A percentile compares a stretch with the other conserved stretches of the same genome.
These are phyloP conservation scores for Nymphicus hollandicus DNA, from an alignment of 2,113 vertebrate genomes.

Conservation along the genomic window DNA sequence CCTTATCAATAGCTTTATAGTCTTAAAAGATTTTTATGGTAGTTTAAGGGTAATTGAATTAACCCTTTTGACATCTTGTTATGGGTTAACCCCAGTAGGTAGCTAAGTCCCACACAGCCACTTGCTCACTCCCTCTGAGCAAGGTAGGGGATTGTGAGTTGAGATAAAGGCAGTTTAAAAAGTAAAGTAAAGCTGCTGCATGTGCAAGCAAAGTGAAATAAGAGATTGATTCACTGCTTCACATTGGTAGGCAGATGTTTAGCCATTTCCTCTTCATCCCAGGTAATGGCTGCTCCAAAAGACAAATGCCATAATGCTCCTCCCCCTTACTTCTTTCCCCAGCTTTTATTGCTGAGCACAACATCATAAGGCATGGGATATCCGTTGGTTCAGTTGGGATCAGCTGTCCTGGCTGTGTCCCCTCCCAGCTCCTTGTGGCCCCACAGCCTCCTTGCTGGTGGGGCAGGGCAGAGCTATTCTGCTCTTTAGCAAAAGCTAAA, in stretches of 20 bases:
- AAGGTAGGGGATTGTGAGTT: neutral
- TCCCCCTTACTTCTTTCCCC: neutral
- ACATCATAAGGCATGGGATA: rapidly evolving
- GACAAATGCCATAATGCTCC: rapidly evolving
- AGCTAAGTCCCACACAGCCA: neutral
- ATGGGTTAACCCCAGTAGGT: neutral
- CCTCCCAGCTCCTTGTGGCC: neutral
- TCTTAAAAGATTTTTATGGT: neutral
- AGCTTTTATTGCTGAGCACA: rapidly evolving
- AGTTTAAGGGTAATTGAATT: neutral
- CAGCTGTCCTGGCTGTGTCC: neutral
- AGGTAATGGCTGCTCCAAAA: rapidly evolving
- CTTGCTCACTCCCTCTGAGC: neutral
- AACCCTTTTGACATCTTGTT: neutral
- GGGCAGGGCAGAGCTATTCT: rapidly evolving
- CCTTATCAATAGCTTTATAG: neutral
- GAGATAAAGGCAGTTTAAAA: neutral
- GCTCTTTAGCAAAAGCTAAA: neutral
- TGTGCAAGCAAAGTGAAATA: neutral
- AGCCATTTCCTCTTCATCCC: neutral
- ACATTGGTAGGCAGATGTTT: neutral
- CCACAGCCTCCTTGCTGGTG: rapidly evolving
- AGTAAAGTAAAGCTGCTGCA: neutral
- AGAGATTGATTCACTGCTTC: neutral
- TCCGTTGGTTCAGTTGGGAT: neutral